These are phyloP conservation scores for Eleutherodactylus coqui DNA, from an alignment of 2,797 vertebrate genomes.

Conservation along the genomic window DNA sequence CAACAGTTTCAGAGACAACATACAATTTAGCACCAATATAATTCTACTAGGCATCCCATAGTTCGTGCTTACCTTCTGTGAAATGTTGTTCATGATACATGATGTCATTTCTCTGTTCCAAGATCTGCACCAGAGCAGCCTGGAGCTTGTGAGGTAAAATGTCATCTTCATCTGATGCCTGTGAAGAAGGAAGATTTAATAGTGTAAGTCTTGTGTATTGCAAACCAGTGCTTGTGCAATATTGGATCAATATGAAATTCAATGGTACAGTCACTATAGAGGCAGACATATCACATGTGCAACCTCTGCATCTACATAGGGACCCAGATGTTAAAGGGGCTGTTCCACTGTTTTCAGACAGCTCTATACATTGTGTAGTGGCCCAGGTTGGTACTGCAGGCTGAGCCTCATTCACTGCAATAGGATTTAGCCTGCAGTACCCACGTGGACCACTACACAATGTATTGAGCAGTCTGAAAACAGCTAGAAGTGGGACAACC, in stretches of 20 bases:
- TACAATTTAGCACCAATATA: not conserved
- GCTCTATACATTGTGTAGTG: no score
- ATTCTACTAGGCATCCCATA: not conserved
- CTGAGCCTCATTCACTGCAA: no score
- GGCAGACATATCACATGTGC: no score
- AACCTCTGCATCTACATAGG: no score
- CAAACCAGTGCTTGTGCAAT: not conserved
- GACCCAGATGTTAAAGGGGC: no score
- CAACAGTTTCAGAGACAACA: no score
- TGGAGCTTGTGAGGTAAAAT: constrained; percentile 96
- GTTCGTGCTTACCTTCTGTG: constrained; percentile 70
- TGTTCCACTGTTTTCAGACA: no score
- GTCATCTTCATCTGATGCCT: constrained; percentile 94
- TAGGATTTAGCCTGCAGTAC: no score
- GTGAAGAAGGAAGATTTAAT: constrained; percentile 17
- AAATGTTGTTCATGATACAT: constrained; percentile 77
- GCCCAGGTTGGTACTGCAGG: no score
- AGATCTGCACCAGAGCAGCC: constrained; percentile 89
- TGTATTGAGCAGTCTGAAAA: no score
- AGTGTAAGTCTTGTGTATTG: not conserved
- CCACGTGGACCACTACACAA: no score
- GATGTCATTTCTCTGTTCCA: constrained; percentile 90
- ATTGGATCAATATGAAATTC: not conserved
- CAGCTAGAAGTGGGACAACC: no score
- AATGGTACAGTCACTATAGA: not conserved